Evolutionary conservation across 2,888 invertebrate genomes (phyloP).

Genomic region (Athalia rosae): DNA sequence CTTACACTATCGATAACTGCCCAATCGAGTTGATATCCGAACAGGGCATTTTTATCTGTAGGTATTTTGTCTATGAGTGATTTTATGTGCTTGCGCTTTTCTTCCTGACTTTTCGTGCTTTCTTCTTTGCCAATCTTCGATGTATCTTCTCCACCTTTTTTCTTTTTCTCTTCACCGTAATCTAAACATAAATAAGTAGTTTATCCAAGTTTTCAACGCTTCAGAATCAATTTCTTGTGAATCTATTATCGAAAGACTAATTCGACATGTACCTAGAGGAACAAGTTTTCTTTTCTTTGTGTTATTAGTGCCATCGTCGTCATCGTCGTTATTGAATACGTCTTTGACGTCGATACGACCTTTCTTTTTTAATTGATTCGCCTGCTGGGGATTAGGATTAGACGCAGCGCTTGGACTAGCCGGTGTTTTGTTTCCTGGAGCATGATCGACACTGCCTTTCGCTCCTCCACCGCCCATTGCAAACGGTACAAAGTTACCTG

Average conservation of each 20-base stretch:
- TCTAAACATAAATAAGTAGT: constrained; percentile 68
- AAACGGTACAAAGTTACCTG: constrained; percentile 71
- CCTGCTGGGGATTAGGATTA: constrained; percentile 60
- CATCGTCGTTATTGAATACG: constrained; percentile 91
- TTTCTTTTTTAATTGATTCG: constrained; percentile 79
- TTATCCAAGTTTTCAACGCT: no score
- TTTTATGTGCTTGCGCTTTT: constrained; percentile 97
- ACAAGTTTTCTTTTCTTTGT: constrained; percentile 86
- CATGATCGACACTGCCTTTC: constrained; percentile 63
- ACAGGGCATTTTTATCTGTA: constrained; percentile 96
- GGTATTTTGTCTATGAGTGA: constrained; percentile 98
- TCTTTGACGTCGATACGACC: constrained; percentile 83
- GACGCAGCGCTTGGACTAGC: constrained; percentile 66
- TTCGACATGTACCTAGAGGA: constrained; percentile 79
- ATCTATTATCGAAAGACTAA: not conserved
- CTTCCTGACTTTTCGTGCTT: constrained; percentile 86
- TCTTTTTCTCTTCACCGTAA: constrained; percentile 79
- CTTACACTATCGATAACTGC: constrained; percentile 83
- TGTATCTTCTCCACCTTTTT: constrained; percentile 72
- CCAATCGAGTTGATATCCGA: constrained; percentile 96
- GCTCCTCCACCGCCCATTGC: constrained; percentile 69
- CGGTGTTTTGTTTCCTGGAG: constrained; percentile 69
- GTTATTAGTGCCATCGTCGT: constrained; percentile 77
- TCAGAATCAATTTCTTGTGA: no score
- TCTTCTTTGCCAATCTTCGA: constrained; percentile 77